Percentiles rank a stretch among this genome's conserved stretches.
phyloP scores from a whole-genome alignment of 2,888 invertebrate species.

The Epistrophe grossulariae region DNA sequence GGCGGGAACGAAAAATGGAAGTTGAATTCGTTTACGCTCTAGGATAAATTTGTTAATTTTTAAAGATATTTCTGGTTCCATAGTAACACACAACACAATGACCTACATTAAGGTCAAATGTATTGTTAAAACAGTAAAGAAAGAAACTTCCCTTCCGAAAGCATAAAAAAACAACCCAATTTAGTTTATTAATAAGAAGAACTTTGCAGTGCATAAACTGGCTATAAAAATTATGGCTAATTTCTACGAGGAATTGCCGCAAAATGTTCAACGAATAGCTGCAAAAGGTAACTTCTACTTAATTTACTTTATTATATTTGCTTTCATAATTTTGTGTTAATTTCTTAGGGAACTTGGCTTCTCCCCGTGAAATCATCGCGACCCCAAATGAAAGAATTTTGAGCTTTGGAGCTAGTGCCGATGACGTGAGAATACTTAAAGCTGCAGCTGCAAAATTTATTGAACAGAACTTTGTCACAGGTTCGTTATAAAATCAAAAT shows the following conservation, averaged over 20 bases:
- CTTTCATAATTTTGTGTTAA: background rate
- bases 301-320: background rate
- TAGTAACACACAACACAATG: constrained; percentile 13
- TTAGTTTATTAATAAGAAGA: background rate
- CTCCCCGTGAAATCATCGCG: constrained; percentile 79
- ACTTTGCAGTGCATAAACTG: background rate
- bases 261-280: constrained; percentile 78
- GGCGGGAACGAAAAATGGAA: background rate
- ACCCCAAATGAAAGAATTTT: constrained; percentile 78
- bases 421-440: constrained; percentile 81
- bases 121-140: background rate
- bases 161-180: background rate
- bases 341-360: constrained; percentile 79
- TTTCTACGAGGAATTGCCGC: constrained; percentile 80
- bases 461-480: constrained; percentile 78
- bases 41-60: background rate
- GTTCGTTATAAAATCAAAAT: constrained; percentile 64
- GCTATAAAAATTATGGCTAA: constrained; percentile 77
- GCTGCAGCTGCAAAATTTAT: constrained; percentile 82
- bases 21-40: background rate
- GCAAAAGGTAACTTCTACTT: constrained; percentile 77
- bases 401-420: constrained; percentile 79
- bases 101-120: constrained; percentile 33
- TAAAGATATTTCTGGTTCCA: background rate
- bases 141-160: background rate